phyloP scores from a whole-genome alignment of 2,113 vertebrate species.

The Bujurquina vittata region DNA sequence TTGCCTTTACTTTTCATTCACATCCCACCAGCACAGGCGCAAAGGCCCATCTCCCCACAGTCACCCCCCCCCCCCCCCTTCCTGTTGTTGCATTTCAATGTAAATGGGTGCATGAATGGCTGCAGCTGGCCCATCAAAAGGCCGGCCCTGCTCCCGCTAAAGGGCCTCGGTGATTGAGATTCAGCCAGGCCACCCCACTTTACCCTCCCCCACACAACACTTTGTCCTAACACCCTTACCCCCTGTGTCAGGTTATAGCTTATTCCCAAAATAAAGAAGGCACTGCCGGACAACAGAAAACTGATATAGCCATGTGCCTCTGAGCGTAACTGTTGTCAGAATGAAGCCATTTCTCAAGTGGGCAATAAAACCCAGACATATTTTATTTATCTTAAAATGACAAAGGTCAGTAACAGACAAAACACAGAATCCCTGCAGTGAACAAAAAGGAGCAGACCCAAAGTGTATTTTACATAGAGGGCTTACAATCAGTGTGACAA shows the following conservation, averaged over 20 bases:
- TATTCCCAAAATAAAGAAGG: slow-evolving; percentile 31
- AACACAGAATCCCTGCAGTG: neutral
- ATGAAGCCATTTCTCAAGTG: slow-evolving; percentile 4
- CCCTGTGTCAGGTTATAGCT: slow-evolving; percentile 35
- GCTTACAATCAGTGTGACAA: neutral
- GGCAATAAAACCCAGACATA: neutral
- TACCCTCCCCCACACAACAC: slow-evolving; percentile 67
- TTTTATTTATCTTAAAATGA: slow-evolving; percentile 22
- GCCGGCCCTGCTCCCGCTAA: slow-evolving; percentile 73
- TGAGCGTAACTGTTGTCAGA: slow-evolving; percentile 6
- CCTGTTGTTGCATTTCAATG: slow-evolving; percentile 86
- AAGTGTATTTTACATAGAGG: neutral
- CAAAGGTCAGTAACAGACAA: slow-evolving; percentile 3
- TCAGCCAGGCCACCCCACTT: slow-evolving; percentile 72
- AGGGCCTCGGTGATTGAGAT: slow-evolving; percentile 82
- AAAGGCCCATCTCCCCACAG: slow-evolving; percentile 58
- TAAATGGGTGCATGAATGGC: slow-evolving; percentile 83
- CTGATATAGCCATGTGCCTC: slow-evolving; percentile 6
- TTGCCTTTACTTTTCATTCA: slow-evolving; percentile 77
- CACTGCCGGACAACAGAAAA: slow-evolving; percentile 21
- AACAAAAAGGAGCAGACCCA: neutral
- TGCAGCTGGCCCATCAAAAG: slow-evolving; percentile 88
- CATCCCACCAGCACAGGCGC: slow-evolving; percentile 60
- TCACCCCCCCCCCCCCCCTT: slow-evolving; percentile 75
- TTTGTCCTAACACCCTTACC: slow-evolving; percentile 57